Evolutionary conservation across 2,888 invertebrate genomes (phyloP), one percentile per base, ranked within the genome.

Genomic region (Ectemnius continuus): DNA sequence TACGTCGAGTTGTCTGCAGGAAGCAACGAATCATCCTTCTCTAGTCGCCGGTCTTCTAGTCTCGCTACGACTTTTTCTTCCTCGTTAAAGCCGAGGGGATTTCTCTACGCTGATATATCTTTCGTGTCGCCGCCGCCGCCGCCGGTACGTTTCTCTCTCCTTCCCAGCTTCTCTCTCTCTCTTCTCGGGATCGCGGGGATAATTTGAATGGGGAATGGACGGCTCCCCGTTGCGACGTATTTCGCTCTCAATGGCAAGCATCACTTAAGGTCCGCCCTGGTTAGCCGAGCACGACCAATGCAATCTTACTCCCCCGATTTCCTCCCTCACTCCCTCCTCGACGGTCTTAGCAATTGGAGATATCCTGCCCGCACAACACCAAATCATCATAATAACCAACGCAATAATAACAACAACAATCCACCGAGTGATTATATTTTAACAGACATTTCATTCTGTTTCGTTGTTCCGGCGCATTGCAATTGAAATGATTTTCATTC

Each of bases 401-500:
- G 23, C 2, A 23, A 23, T 23, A 23, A 23, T 23, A 23, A 23
- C 3, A 23, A 23, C 3, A 23, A 23, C 3, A 23, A 23, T 23
- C 2, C 1, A 20, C 20, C 20, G 20, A 20, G 20, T 20, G 20
- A 20, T 20, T 20, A 20, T 20, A 2, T 20, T 20, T 20, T 20
- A 20, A 1, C 2, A n/a, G n/a, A 20, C 20, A 20, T 20, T 20
- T 20, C 20, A 23, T 23, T 23, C 26, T 52, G 11, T 36, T 67
- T 67, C 70, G 67, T 57, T 26, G 60, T 64, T 67, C 61, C 61
- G 65, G 47, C 67, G 45, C 5, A 58, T 61, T 16, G 8, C 61
- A 52, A 46, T 61, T 70, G 67, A 75, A 76, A 71, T 61, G 61
- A 52, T 64, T 75, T 76, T 75, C 71, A 75, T 71, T 61, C 75